Conservation (phyloP, 2,113 vertebrate species). For the Plestiodon gilberti region DNA sequence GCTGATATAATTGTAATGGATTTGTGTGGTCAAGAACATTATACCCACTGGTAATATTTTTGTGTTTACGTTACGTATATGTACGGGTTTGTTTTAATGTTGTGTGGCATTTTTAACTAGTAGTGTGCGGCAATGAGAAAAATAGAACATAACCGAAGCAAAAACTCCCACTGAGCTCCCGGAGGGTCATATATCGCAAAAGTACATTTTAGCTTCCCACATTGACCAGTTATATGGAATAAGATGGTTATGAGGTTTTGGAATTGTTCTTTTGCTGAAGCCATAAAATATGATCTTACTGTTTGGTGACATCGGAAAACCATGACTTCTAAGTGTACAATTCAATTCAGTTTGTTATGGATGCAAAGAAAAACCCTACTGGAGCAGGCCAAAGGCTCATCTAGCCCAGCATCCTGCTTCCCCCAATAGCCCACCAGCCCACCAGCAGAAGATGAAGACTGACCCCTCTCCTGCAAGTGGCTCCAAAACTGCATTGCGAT, state of each 20-base stretch:
- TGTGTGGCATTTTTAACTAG: background rate
- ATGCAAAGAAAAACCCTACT: conserved; percentile 42
- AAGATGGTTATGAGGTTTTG: conserved; percentile 7
- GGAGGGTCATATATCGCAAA: conserved; percentile 38
- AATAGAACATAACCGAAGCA: conserved; percentile 19
- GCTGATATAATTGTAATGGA: conserved; percentile 67
- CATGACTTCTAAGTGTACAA: conserved; percentile 34
- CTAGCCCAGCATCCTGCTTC: too few species aligned
- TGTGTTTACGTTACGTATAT: conserved; percentile 15
- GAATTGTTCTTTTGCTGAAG: background rate
- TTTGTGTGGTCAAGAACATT: conserved; percentile 57
- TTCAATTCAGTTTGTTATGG: conserved; percentile 20
- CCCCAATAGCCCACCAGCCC: background rate
- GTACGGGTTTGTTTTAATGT: background rate
- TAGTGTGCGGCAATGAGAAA: background rate
- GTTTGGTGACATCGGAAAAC: conserved; percentile 33
- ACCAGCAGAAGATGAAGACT: conserved; percentile 38
- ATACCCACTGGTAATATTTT: conserved; percentile 43
- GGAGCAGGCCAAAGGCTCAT: too few species aligned
- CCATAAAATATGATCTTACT: conserved; percentile 56
- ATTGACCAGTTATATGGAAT: conserved; percentile 25
- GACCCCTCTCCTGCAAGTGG: background rate
- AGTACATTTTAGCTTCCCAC: conserved; percentile 44
- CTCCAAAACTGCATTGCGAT: too few species aligned
- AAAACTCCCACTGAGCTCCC: conserved; percentile 33